Evolutionary conservation across 2,888 invertebrate species (phyloP), one percentile per base, ranked within the genome.

Genomic region (Polydrusus tereticollis): DNA sequence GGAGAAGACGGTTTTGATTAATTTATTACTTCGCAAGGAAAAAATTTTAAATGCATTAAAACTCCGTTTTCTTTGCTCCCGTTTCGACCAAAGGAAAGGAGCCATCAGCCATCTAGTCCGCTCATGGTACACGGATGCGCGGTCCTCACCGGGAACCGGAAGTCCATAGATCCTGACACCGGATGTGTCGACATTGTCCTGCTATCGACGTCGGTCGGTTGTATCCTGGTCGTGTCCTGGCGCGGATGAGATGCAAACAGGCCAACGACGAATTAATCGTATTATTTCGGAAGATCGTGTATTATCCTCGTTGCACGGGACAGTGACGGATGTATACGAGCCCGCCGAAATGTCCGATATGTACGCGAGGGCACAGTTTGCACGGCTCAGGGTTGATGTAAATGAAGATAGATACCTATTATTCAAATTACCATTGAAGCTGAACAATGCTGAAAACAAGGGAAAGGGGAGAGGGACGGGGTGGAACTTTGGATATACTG

Each of bases 201-300:
- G 62, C 41, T 63, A 67, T 68, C 72, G 68, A 58, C 65, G 59
- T 63, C 58, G 68, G 59, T 63, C 58, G 68, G 55, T 63, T 52
- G 63, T 62, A 69, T 62, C 62, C 66, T 65, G 50, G 64, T 58
- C 60, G 55, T n/a, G n/a, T 36, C 55, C 69, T 57, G 59, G 33
- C 60, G 59, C 64, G 70, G 70, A 70, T 65, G 70, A 70, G 70
- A 65, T 65, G 63, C 69, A 59, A 64, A 71, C 71, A 60, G 71
- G 60, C 43, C 55, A 45, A 47, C 64, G 26, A 59, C 66, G 71
- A 65, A 71, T 71, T 71, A 71, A 71, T 71, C 71, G 71, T 60
- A 60, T 66, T 60, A 71, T 72, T 72, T 72, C 72, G 72, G 72
- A 72, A 72, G 72, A 72, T 58, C 72, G 68, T 72, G 72, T 72